Evolutionary conservation across 2,888 invertebrate genomes (phyloP).

Genomic region (Laspeyria flexula): DNA sequence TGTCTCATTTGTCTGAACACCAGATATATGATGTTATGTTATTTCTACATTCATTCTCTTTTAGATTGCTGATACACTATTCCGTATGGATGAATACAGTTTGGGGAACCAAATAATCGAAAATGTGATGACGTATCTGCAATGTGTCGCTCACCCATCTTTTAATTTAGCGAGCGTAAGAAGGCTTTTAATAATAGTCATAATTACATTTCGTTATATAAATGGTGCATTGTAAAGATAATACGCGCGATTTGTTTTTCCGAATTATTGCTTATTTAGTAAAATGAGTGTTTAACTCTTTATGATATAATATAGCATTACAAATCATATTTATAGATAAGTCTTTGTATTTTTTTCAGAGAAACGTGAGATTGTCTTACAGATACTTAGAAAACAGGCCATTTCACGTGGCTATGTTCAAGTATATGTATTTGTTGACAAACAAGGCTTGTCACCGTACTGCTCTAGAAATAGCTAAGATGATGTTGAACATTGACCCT

Average conservation of each 20-base stretch:
- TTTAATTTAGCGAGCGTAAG: conserved; percentile 66
- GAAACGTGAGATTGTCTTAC: conserved; percentile 60
- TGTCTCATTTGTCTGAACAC: no score
- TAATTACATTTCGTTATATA: no score
- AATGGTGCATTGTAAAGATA: no score
- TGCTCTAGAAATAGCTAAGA: conserved; percentile 93
- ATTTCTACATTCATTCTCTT: conserved; percentile 18
- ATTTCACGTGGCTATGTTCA: conserved; percentile 89
- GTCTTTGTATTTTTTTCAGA: conserved; percentile 64
- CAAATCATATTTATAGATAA: no score
- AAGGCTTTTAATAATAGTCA: conserved; percentile 6
- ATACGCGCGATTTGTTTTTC: no score
- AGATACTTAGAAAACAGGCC: conserved; percentile 64
- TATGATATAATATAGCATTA: no score
- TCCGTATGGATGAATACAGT: conserved; percentile 53
- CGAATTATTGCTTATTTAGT: no score
- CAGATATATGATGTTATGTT: neutral
- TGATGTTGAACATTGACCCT: conserved; percentile 91
- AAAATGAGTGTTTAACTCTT: no score
- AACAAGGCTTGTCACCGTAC: conserved; percentile 94
- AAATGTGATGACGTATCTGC: conserved; percentile 55
- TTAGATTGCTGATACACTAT: conserved; percentile 57
- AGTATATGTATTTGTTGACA: conserved; percentile 90
- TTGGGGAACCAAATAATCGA: conserved; percentile 54
- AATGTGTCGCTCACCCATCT: conserved; percentile 54